A percentile compares a stretch with the other conserved stretches of the same genome.
These are phyloP conservation scores for Oreohelix idahoensis DNA, from an alignment of 1,140 invertebrate species.

Conservation along the genomic window DNA sequence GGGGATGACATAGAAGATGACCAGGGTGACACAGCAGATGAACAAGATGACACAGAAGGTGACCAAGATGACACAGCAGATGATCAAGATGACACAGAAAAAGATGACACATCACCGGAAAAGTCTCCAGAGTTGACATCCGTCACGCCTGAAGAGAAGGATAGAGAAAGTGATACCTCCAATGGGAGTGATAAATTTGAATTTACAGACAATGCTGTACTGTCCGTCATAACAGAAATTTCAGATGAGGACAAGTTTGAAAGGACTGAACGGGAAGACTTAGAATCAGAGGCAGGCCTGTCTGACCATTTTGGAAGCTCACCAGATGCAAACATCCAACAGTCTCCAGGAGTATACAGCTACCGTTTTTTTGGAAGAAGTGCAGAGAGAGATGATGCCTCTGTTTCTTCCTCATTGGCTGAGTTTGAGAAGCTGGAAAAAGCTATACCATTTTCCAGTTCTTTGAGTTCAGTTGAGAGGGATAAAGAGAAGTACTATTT, in stretches of 20 bases:
- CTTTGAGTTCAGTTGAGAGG: conserved; percentile 59
- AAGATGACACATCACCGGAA: background rate
- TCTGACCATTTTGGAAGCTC: conserved; percentile 59
- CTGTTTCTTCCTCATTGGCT: conserved; percentile 72
- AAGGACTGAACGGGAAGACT: conserved; percentile 65
- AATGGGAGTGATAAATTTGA: conserved; percentile 64
- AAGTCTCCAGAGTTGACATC: conserved; percentile 76
- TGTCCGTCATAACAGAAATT: conserved; percentile 66
- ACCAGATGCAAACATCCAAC: conserved; percentile 53
- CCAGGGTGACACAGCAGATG: background rate
- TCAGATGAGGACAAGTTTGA: conserved; percentile 69
- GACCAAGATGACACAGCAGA: background rate
- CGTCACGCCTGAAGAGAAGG: conserved; percentile 44
- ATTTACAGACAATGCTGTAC: conserved; percentile 62
- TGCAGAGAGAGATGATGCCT: conserved; percentile 71
- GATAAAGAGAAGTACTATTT: conserved; percentile 56
- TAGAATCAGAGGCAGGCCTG: conserved; percentile 56
- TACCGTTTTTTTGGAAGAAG: conserved; percentile 71
- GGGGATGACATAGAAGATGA: conserved; percentile 76
- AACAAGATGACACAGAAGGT: conserved; percentile 78
- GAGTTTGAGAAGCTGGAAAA: conserved; percentile 74
- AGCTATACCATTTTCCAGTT: conserved; percentile 66
- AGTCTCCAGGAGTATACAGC: conserved; percentile 54
- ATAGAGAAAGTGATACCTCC: conserved; percentile 44
- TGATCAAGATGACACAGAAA: conserved; percentile 78